A percentile compares a stretch with the other conserved stretches of the same genome.
Conservation (phyloP, 1,140 invertebrate genomes). For the Carposina sasakii region DNA sequence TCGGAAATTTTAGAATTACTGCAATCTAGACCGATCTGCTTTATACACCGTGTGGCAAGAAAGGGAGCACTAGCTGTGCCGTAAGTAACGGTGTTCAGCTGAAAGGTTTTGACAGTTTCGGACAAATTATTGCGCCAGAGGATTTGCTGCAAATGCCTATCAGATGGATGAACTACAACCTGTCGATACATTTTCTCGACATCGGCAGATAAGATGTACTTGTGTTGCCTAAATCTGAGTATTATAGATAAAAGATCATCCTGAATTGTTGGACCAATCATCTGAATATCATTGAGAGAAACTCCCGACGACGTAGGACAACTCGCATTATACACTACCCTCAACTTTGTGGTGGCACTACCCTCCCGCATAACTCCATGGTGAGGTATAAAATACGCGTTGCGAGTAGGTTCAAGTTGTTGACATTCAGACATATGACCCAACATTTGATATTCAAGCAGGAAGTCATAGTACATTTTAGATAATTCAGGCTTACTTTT, state of each 20-base stretch:
- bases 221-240: background rate
- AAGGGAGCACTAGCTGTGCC: no score
- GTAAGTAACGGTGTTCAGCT: no score
- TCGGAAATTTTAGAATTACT: background rate
- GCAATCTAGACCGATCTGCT: background rate
- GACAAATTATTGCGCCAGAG: background rate
- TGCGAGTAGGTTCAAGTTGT: background rate
- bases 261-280: background rate
- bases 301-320: background rate
- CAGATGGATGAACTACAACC: no score
- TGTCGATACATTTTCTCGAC: no score
- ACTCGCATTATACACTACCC: background rate
- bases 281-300: background rate
- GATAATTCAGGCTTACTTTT: background rate
- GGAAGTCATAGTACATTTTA: background rate
- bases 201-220: no score
- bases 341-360: background rate
- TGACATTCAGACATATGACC: conserved; percentile 2
- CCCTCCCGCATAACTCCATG: background rate
- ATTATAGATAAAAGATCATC: background rate
- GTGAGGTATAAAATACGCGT: background rate
- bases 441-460: background rate
- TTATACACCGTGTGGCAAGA: background rate
- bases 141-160: no score
- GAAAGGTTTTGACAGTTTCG: background rate